phyloP scores from a whole-genome alignment of 2,113 vertebrate genomes.

The Cnemophilus loriae region DNA sequence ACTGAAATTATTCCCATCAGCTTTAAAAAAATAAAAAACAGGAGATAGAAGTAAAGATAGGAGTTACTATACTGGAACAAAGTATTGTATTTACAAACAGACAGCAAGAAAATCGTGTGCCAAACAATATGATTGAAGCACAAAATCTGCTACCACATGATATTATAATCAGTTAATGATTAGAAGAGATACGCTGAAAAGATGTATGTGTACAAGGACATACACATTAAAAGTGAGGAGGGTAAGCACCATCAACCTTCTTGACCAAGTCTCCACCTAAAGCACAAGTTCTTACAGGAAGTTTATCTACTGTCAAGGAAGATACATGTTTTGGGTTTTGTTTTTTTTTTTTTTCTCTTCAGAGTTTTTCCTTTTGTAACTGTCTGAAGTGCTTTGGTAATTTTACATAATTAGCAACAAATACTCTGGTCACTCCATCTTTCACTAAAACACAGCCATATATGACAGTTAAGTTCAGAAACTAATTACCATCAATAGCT shows the following conservation, averaged over 20 bases:
- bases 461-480: background rate
- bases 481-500: background rate
- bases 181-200: background rate
- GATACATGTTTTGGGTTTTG: background rate
- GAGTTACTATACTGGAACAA: background rate
- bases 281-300: background rate
- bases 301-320: background rate
- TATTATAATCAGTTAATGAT: background rate
- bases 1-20: background rate
- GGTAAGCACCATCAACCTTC: background rate
- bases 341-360: background rate
- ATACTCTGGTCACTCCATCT: background rate
- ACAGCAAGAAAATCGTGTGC: background rate
- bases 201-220: background rate
- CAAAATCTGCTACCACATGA: background rate
- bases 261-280: background rate
- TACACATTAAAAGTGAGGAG: background rate
- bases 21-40: background rate
- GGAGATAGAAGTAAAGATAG: background rate
- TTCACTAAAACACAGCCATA: background rate
- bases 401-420: background rate
- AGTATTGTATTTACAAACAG: background rate
- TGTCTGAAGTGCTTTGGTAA: background rate
- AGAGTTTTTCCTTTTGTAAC: background rate
- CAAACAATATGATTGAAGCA: background rate